Evolutionary conservation across 1,140 invertebrate species (phyloP), one percentile per base, ranked within the genome.

Genomic region (Phymastichus coffea): DNA sequence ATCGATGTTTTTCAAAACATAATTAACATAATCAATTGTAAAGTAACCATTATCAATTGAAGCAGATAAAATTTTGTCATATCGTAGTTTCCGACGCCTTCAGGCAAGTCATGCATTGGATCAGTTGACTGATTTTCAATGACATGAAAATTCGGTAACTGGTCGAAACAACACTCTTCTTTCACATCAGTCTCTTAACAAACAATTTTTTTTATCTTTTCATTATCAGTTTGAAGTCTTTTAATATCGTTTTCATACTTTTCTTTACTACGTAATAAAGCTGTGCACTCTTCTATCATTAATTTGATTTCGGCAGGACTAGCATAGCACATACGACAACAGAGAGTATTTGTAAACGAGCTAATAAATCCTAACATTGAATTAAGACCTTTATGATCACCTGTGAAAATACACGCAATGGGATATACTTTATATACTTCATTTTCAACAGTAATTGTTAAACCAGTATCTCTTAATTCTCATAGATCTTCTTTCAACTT

Each of bases 11-110:
- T 17, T 9, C 9, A 41, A 7, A n/a, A 19, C 22, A 9, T 20
- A 4, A n/a, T 74, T 70, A 20, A 75, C 63, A 40, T 26, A 56
- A 20, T 56, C n/a, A n/a, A n/a, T n/a, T n/a, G n/a, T n/a, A n/a
- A n/a, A n/a, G n/a, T n/a, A n/a, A n/a, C n/a, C n/a, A 10, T 61
- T 38, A 17, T 47, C 33, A 56, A 56, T 56, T n/a, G 56, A 56
- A 14, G 37, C 26, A 4, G 49, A 43, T 9, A 43, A 58, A 40
- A 64, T 48, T 22, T 60, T 9, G 51, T 20, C 26, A 60, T 48
- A 2, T 38, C 55, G 37, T 52, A 48, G 47, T 44, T 60, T n/a
- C 44, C 56, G 1, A 46, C 41, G 1, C 61, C 56, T 26, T 63
- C 61, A 10, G 59, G 44, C 14, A 49, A 22, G 28, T 59, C 61